Evolutionary conservation across 2,797 vertebrate genomes (phyloP).

Genomic region (Podargus strigoides): DNA sequence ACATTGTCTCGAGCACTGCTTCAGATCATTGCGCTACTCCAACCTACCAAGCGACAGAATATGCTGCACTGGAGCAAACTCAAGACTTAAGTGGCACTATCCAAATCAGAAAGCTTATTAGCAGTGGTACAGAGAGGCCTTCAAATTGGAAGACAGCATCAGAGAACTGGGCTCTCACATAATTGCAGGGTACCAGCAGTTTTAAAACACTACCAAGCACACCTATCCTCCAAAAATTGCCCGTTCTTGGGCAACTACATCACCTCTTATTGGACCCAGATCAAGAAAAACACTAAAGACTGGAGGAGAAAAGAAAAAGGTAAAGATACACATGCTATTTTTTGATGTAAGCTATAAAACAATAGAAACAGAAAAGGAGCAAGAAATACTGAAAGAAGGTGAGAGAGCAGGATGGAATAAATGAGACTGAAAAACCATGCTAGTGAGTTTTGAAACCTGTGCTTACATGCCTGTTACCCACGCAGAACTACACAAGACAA

Average conservation of each 20-base stretch:
- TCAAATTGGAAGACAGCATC: background rate
- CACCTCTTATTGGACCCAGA: background rate
- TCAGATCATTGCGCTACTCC: background rate
- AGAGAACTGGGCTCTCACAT: background rate
- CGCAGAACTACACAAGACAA: background rate
- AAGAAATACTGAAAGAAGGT: background rate
- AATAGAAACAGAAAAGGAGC: background rate
- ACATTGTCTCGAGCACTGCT: background rate
- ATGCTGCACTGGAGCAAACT: background rate
- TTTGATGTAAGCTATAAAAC: background rate
- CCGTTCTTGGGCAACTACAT: background rate
- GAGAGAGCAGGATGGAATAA: background rate
- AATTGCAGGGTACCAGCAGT: background rate
- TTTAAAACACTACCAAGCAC: background rate
- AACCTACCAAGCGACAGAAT: background rate
- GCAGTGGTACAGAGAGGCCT: background rate
- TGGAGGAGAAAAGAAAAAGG: background rate
- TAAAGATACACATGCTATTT: background rate
- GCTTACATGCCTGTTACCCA: background rate
- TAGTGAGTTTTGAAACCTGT: background rate
- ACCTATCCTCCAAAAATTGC: background rate
- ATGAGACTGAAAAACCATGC: fast-evolving
- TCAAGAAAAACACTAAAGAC: background rate
- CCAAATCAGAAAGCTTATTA: background rate
- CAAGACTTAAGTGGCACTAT: background rate